Percentiles rank a stretch among this genome's conserved stretches.
phyloP scores from a whole-genome alignment of 2,797 vertebrate species.

The Alosa sapidissima region DNA sequence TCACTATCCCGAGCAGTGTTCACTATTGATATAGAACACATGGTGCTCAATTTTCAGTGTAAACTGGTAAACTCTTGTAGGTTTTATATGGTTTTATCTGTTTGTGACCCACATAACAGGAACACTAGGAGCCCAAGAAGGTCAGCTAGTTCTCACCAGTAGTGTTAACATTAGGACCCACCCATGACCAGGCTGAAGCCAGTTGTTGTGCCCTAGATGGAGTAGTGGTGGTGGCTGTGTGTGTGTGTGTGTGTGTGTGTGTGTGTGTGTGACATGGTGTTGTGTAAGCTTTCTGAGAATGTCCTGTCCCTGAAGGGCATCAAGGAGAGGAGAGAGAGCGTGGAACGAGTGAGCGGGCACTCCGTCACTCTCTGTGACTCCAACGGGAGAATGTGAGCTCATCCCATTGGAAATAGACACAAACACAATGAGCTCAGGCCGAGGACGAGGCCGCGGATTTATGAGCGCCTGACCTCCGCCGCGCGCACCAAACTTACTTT shows the following conservation, averaged over 20 bases:
- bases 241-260: slow-evolving; percentile 13
- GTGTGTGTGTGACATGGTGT: neutral
- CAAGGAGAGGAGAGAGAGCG: neutral
- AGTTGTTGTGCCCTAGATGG: slow-evolving; percentile 2
- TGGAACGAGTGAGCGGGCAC: neutral
- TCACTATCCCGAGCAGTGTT: neutral
- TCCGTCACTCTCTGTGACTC: neutral
- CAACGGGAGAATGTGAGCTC: slow-evolving; percentile 14
- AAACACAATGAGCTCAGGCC: neutral
- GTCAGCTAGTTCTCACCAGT: neutral
- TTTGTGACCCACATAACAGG: neutral
- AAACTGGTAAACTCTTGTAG: neutral
- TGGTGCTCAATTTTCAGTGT: neutral
- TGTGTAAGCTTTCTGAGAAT: slow-evolving; percentile 22
- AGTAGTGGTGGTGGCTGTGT: neutral
- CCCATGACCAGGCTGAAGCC: neutral
- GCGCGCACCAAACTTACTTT: slow-evolving; percentile 8
- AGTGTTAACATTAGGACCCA: neutral
- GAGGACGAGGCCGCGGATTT: neutral
- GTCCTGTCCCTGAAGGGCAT: neutral
- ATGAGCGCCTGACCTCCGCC: neutral
- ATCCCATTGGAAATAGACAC: slow-evolving; percentile 25
- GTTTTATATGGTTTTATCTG: neutral
- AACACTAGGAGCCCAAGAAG: neutral
- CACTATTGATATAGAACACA: neutral